Evolutionary conservation across 2,113 vertebrate genomes (phyloP).

Genomic region (Syngnathoides biaculeatus): DNA sequence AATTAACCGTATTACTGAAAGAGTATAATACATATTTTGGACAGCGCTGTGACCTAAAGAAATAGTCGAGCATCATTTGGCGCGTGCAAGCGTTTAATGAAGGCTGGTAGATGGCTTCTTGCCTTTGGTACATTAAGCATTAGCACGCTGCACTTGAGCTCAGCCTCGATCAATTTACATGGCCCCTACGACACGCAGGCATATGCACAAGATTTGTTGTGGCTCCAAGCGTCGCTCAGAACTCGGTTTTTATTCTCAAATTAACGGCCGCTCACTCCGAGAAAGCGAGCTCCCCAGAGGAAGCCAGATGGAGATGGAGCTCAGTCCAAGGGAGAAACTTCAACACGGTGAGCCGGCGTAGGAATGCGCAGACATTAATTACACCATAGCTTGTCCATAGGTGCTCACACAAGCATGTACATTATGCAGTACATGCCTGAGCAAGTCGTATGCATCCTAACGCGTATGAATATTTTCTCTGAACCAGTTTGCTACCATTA

Average conservation of each 20-base stretch:
- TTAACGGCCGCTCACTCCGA: slow-evolving; percentile 35
- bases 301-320: slow-evolving; percentile 7
- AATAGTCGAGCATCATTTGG: slow-evolving; percentile 3
- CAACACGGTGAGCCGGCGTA: slow-evolving; percentile 4
- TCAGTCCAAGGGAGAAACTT: slow-evolving; percentile 14
- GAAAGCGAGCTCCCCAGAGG: slow-evolving; percentile 34
- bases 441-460: slow-evolving; percentile 17
- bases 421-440: slow-evolving; percentile 18
- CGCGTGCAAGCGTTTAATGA: slow-evolving; percentile 2
- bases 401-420: slow-evolving; percentile 25
- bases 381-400: slow-evolving; percentile 23
- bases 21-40: not conserved
- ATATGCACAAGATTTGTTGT: slow-evolving; percentile 24
- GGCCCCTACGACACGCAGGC: slow-evolving; percentile 10
- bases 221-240: slow-evolving; percentile 23
- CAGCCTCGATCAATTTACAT: slow-evolving; percentile 16
- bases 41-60: not conserved
- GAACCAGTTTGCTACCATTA: not conserved
- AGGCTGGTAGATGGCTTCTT: slow-evolving; percentile 11
- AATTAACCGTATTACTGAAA: slow-evolving; percentile 5
- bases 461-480: slow-evolving; percentile 28
- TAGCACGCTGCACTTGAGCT: slow-evolving; percentile 17
- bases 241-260: slow-evolving; percentile 31
- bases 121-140: slow-evolving; percentile 5
- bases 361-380: slow-evolving; percentile 26